Percentiles rank a stretch among this genome's conserved stretches.
Evolutionary conservation across 2,113 vertebrate genomes (phyloP).

Genomic region (Takifugu bimaculatus): DNA sequence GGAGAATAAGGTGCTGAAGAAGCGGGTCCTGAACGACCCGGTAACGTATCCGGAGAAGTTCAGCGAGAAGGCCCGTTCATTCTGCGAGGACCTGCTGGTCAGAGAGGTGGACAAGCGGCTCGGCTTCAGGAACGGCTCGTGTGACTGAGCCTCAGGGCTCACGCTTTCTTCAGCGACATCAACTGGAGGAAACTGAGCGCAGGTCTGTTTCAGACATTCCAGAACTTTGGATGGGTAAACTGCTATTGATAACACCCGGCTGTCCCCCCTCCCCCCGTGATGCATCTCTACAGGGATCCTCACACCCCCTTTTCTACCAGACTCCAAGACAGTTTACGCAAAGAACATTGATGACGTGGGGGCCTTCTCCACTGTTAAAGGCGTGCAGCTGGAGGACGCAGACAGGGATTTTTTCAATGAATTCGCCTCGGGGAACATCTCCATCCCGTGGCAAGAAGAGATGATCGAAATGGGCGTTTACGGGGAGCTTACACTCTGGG

Average conservation of each 20-base stretch:
- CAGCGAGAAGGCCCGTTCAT: constrained; percentile 70
- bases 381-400: constrained; percentile 72
- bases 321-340: constrained; percentile 85
- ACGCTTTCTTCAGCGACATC: constrained; percentile 75
- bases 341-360: constrained; percentile 82
- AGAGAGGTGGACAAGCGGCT: constrained; percentile 79
- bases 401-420: constrained; percentile 78
- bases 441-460: constrained; percentile 89
- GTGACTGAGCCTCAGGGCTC: constrained; percentile 72
- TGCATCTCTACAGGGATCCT: constrained; percentile 70
- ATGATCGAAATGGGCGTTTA: constrained; percentile 85
- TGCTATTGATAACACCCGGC: too few relatives aligned
- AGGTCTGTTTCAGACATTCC: constrained; percentile 48
- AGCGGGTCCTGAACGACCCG: constrained; percentile 72
- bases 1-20: constrained; percentile 80
- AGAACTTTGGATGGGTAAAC: too few relatives aligned
- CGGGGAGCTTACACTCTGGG: constrained; percentile 80
- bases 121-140: constrained; percentile 75
- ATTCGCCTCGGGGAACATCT: constrained; percentile 82
- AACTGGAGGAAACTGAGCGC: constrained; percentile 83
- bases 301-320: constrained; percentile 80
- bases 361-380: constrained; percentile 84
- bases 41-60: constrained; percentile 77
- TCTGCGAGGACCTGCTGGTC: constrained; percentile 77
- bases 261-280: background rate